phyloP scores from a whole-genome alignment of 2,113 vertebrate species.

The Recurvirostra avosetta region DNA sequence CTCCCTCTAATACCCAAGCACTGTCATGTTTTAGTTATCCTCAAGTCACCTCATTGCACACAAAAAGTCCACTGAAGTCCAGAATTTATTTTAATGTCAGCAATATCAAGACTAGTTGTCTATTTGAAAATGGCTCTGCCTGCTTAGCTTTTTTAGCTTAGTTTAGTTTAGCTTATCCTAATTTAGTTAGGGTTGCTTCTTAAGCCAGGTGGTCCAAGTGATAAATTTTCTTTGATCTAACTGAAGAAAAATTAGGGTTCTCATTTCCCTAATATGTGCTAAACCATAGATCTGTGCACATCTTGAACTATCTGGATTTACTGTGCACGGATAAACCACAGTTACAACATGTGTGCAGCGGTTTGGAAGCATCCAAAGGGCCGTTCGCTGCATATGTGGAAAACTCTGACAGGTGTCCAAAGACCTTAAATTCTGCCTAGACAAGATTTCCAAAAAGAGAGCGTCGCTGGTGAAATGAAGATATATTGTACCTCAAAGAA shows the following conservation, averaged over 20 bases:
- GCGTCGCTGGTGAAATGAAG: neutral
- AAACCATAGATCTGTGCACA: neutral
- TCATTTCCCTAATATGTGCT: neutral
- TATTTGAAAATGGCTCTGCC: neutral
- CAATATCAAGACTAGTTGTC: neutral
- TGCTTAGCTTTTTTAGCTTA: neutral
- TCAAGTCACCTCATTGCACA: neutral
- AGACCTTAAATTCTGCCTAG: neutral
- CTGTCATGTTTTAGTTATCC: neutral
- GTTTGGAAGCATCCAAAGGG: neutral
- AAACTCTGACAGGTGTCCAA: neutral
- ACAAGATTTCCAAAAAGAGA: neutral
- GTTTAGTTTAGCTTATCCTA: neutral
- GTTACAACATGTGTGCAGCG: fast-evolving
- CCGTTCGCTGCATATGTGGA: neutral
- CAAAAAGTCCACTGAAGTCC: neutral
- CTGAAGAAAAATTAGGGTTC: neutral
- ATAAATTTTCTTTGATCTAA: neutral
- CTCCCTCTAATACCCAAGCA: neutral
- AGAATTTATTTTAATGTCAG: neutral
- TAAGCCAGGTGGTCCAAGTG: neutral
- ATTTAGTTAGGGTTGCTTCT: neutral
- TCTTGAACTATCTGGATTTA: neutral
- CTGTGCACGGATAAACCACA: neutral
- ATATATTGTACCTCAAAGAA: neutral